Percentiles rank a stretch among this genome's conserved stretches.
These are phyloP conservation scores for Aporophyla lueneburgensis DNA, from an alignment of 2,888 invertebrate species.

Conservation along the genomic window DNA sequence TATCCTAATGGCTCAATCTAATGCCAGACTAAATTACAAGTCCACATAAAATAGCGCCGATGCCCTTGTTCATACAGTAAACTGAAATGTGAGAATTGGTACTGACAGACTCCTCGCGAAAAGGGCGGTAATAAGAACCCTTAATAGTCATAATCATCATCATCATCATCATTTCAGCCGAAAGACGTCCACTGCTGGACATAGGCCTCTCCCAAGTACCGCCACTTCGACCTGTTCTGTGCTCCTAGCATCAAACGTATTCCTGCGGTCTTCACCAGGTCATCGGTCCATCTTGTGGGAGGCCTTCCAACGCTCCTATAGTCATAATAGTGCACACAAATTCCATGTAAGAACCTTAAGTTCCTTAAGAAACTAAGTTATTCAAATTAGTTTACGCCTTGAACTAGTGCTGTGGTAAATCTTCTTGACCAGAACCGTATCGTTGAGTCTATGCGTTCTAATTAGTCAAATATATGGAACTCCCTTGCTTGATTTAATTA, in stretches of 20 bases:
- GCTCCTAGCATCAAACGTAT: too few species aligned
- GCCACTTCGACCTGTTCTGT: too few species aligned
- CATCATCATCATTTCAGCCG: too few species aligned
- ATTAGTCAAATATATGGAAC: neutral
- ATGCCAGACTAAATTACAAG: neutral
- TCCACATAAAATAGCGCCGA: neutral
- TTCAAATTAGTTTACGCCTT: neutral
- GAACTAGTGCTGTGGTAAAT: neutral
- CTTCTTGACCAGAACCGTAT: neutral
- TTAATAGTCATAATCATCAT: too few species aligned
- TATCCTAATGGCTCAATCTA: slow-evolving; percentile 5
- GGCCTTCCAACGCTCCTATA: too few species aligned
- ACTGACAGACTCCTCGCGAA: neutral
- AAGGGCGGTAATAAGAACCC: neutral
- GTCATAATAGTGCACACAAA: neutral
- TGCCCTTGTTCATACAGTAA: neutral
- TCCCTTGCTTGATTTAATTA: neutral
- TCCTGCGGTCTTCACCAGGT: too few species aligned
- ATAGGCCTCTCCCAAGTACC: too few species aligned
- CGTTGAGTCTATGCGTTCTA: neutral
- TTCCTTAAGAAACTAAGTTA: neutral
- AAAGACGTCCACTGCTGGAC: too few species aligned
- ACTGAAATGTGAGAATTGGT: neutral
- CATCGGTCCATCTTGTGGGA: too few species aligned
- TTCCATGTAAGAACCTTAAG: neutral